Percentiles rank a stretch among this genome's conserved stretches.
These are phyloP conservation scores for Amorpha juglandis DNA, from an alignment of 2,888 invertebrate genomes.

Conservation along the genomic window DNA sequence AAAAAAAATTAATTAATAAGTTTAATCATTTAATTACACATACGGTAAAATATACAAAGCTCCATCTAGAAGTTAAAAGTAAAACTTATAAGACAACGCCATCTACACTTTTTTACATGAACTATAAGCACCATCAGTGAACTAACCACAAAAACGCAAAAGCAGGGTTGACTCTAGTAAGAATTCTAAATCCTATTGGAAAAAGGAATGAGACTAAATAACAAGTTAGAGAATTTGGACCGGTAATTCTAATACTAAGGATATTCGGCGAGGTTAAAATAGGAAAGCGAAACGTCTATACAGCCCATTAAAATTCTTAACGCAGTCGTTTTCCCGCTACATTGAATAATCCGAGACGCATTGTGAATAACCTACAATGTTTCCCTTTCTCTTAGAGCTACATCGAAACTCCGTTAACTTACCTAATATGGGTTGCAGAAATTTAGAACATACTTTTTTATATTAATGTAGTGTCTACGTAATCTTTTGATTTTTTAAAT, in stretches of 20 bases:
- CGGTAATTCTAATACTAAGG: neutral
- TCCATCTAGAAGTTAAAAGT: slow-evolving; percentile 54
- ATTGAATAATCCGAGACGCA: slow-evolving; percentile 63
- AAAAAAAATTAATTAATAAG: neutral
- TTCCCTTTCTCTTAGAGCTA: slow-evolving; percentile 49
- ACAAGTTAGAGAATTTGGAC: neutral
- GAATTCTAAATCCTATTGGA: slow-evolving; percentile 2
- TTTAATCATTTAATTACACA: neutral
- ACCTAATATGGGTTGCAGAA: neutral
- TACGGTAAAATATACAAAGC: slow-evolving; percentile 30
- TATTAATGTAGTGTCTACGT: too few relatives aligned
- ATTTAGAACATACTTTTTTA: neutral
- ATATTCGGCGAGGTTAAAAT: slow-evolving; percentile 41
- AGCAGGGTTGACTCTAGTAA: neutral
- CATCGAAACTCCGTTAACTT: slow-evolving; percentile 29
- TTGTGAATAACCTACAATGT: slow-evolving; percentile 52
- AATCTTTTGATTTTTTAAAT: too few relatives aligned
- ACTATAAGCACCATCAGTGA: slow-evolving; percentile 40
- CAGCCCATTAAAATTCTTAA: slow-evolving; percentile 56
- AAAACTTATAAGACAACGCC: slow-evolving; percentile 51
- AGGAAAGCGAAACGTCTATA: slow-evolving; percentile 52
- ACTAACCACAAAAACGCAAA: neutral
- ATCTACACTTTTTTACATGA: slow-evolving; percentile 52
- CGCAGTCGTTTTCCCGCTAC: slow-evolving; percentile 56
- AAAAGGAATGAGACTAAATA: neutral